phyloP scores from a whole-genome alignment of 1,140 invertebrate species.

The Nephila pilipes region DNA sequence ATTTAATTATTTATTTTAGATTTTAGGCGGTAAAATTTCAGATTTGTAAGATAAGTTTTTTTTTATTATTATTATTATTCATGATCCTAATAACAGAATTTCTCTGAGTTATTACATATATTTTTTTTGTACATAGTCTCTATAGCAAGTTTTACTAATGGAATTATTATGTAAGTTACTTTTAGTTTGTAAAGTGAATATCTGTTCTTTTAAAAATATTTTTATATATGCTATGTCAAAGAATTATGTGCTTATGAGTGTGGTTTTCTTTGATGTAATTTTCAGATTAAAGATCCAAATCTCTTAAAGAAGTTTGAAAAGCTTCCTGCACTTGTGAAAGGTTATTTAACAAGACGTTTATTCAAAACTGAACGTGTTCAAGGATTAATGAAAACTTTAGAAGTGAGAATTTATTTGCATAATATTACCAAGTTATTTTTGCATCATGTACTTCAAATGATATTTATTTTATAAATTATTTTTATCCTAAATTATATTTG shows the following conservation, averaged over 20 bases:
- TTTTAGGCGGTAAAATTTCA: too few relatives aligned
- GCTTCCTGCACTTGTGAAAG: slow-evolving; percentile 88
- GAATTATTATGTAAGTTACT: background rate
- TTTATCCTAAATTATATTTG: background rate
- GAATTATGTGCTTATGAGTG: background rate
- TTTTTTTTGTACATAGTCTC: too few relatives aligned
- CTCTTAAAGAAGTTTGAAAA: slow-evolving; percentile 80
- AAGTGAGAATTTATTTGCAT: slow-evolving; percentile 36
- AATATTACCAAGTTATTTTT: background rate
- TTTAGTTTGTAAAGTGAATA: background rate
- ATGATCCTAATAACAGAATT: too few relatives aligned
- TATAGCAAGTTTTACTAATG: background rate
- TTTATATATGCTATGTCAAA: background rate
- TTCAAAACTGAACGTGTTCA: slow-evolving; percentile 90
- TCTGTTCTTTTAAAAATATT: background rate
- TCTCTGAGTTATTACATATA: too few relatives aligned
- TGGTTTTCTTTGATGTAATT: background rate
- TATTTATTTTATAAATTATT: background rate
- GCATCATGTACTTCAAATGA: background rate
- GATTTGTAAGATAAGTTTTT: too few relatives aligned
- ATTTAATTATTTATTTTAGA: too few relatives aligned
- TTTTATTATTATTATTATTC: too few relatives aligned
- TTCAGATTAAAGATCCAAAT: slow-evolving; percentile 51
- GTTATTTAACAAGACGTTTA: slow-evolving; percentile 89
- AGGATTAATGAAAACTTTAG: slow-evolving; percentile 84